Evolutionary conservation across 2,888 invertebrate species (phyloP), one percentile per base, ranked within the genome.

Genomic region (Melieria crassipennis): DNA sequence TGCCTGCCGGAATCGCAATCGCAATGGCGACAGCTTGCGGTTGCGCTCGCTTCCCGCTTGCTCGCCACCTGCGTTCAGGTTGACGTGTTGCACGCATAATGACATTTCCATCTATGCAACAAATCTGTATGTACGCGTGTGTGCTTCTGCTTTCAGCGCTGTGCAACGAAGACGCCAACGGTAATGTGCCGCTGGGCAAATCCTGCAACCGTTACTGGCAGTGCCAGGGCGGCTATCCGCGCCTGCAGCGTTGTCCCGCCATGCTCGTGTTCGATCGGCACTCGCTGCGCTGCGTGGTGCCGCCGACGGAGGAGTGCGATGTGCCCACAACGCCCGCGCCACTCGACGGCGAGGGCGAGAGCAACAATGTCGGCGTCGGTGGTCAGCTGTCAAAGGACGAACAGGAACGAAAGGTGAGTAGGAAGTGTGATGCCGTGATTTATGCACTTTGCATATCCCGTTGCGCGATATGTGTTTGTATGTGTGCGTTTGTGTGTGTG

Each of bases 191-290:
- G 0, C 89, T 96, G 10, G 95, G 96, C 79, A 96, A 96, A 87
- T 96, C 95, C 66, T 96, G 96, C 90, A 96, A 96, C 88, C 90
- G 96, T 11, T 96, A 96, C 88, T 96, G 96, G 96, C 95, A 95
- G 84, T 96, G 96, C 84, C 95, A 96, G 84, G 96, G 96, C 5
- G 96, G 96, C 0, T 96, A 96, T 87, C 96, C 96, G 6, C 92
- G 96, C 71, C 91, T 96, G 6, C 96, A 96, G 84, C 89, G 96
- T 65, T 96, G 96, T 84, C 95, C 95, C 0, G 95, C 96, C 52
- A 95, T 95, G 93, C 87, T 96, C 82, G 96, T 96, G 9, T 96
- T 95, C 88, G 95, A 96, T 88, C 89, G 89, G 65, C 89, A 93
- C 76, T 94, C 95, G 0, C 86, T 94, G 78, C 89, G 95, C 77